These are phyloP conservation scores for Scaptomyza flava DNA, from an alignment of 2,888 invertebrate species.

Conservation along the genomic window DNA sequence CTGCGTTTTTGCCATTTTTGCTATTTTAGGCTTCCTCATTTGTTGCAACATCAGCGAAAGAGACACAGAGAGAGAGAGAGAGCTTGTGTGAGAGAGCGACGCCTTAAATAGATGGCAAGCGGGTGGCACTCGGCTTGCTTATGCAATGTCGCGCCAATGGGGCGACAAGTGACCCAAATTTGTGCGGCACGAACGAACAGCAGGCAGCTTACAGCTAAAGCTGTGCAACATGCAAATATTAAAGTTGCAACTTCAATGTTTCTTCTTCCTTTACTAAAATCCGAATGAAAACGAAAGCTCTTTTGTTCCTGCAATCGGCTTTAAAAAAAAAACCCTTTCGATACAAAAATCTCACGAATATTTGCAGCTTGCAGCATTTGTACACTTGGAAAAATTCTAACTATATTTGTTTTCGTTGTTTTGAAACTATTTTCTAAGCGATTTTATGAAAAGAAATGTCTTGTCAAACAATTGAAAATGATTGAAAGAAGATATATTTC, in stretches of 20 bases:
- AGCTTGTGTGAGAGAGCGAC: conserved; percentile 10
- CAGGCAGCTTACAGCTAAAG: conserved; percentile 5
- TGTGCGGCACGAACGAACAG: conserved; percentile 25
- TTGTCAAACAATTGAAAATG: too few relatives aligned
- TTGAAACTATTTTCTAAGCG: too few relatives aligned
- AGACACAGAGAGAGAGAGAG: conserved; percentile 1
- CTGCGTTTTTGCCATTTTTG: conserved; percentile 63
- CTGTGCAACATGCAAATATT: conserved; percentile 39
- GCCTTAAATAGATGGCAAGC: conserved; percentile 45
- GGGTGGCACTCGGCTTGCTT: conserved; percentile 43
- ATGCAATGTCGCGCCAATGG: conserved; percentile 47
- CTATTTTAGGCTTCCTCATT: conserved; percentile 79
- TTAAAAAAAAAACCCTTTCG: not conserved
- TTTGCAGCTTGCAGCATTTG: conserved; percentile 10
- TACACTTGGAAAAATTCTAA: conserved; percentile 14
- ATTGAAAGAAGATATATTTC: too few relatives aligned
- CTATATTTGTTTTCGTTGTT: too few relatives aligned
- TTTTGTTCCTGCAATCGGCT: conserved; percentile 27
- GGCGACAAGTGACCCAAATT: conserved; percentile 62
- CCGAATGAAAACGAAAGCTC: conserved; percentile 47
- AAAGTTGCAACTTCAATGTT: conserved; percentile 36
- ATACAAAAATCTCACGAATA: not conserved
- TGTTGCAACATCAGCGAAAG: conserved; percentile 51
- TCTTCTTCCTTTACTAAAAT: not conserved
- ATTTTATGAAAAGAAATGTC: too few relatives aligned